A percentile compares a stretch with the other conserved stretches of the same genome.
These are phyloP conservation scores for Trichogramma evanescens DNA, from an alignment of 2,888 invertebrate species.

Conservation along the genomic window DNA sequence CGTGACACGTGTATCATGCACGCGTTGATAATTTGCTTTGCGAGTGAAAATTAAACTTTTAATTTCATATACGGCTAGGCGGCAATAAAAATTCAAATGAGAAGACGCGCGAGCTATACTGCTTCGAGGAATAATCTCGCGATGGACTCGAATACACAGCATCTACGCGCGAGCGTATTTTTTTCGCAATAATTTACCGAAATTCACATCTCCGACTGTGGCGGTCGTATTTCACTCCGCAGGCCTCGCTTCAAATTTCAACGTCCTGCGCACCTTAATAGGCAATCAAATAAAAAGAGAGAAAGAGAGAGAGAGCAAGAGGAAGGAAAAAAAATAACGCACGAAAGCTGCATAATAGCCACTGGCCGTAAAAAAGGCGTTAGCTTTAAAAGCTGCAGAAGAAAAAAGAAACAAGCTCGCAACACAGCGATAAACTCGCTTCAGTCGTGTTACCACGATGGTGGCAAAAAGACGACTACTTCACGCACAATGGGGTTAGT, in stretches of 20 bases:
- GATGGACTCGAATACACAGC: neutral
- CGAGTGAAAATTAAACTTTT: neutral
- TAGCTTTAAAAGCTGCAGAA: neutral
- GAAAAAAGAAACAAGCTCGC: slow-evolving; percentile 2
- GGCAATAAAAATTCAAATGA: neutral
- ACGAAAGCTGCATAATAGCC: too few species aligned
- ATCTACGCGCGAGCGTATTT: too few species aligned
- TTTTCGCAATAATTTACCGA: too few species aligned
- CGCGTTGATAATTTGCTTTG: too few species aligned
- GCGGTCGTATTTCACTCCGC: too few species aligned
- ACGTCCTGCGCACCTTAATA: neutral
- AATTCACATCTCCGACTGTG: too few species aligned
- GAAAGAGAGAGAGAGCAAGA: neutral
- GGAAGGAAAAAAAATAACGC: neutral
- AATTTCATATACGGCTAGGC: neutral
- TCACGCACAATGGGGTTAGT: too few species aligned
- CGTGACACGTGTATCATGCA: too few species aligned
- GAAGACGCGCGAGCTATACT: neutral
- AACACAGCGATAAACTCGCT: neutral
- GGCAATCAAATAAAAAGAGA: neutral
- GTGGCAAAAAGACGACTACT: too few species aligned
- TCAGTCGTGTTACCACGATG: too few species aligned
- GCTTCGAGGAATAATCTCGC: neutral
- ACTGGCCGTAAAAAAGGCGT: neutral
- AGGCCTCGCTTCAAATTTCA: neutral